Evolutionary conservation across 2,113 vertebrate genomes (phyloP), one percentile per base, ranked within the genome.

Genomic region (Machaerirhynchus nigripectus): DNA sequence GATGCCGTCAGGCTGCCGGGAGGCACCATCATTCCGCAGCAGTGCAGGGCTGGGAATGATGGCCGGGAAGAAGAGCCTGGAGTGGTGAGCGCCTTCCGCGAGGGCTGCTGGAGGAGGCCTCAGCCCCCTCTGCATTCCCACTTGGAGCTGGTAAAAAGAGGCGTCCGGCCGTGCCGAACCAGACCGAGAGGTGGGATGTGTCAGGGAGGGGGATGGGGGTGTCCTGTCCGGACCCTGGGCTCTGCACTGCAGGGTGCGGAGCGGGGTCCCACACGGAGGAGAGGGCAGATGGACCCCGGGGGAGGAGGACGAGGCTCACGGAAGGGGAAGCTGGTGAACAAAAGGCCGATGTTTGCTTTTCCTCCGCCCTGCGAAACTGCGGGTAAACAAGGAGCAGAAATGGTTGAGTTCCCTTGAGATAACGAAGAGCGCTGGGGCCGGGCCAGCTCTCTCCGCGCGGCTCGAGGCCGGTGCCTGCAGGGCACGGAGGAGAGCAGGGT

Each of bases 281-380:
- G 57, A 39, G n/a, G 11, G n/a, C 56, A 47, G 63, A 70, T 35
- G 47, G 60, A 86, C 21, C 44, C 49, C 3, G 0, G 52, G 65
- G 56, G 49, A 57, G 71, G 40, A 63, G 44, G 35, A 67, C 2
- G 19, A 39, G 40, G 64, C 13, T 56, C 33, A 3, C 2, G 11
- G 70, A 69, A 81, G 15, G 15, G 30, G 37, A 35, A 22, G 56
- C 13, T 21, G 49, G 59, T 8, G 85, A 97, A 95, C 93, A 96
- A 95, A 94, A 69, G 96, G 80, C 15, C 30, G 27, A 22, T 96
- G 90, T 97, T 97, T 97, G 89, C 81, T 56, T 93, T 93, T 69
- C 60, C 90, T 87, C 87, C 79, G 10, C 68, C 70, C 82, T 61
- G 61, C 31, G 7, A 73, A 76, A 53, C 42, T 13, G 82, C 27